Conservation (phyloP, 92 coral and sea anemone species). For the Pocillopora grandis region DNA sequence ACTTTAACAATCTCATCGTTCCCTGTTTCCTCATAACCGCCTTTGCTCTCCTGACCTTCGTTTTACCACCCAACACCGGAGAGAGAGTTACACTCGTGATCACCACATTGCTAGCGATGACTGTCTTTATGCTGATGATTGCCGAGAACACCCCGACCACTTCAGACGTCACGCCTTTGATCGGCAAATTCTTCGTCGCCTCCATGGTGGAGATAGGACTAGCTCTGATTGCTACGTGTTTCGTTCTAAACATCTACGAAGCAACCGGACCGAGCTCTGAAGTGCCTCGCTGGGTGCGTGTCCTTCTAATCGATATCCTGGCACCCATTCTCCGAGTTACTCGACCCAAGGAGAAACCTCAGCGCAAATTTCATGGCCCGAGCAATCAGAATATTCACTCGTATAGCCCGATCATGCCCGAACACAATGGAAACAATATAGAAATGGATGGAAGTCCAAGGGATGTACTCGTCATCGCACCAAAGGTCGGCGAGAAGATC, state of each 20-base stretch:
- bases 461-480: constrained; percentile 84
- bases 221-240: constrained; percentile 91
- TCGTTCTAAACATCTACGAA: constrained; percentile 89
- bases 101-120: constrained; percentile 95
- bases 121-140: constrained; percentile 97
- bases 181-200: constrained; percentile 97
- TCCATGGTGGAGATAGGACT: constrained; percentile 97
- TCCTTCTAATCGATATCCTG: constrained; percentile 70
- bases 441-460: constrained; percentile 59
- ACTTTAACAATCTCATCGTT: constrained; percentile 92
- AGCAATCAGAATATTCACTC: constrained; percentile 46
- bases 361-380: constrained; percentile 50
- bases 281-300: constrained; percentile 84
- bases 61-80: constrained; percentile 96
- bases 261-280: constrained; percentile 79
- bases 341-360: constrained; percentile 63
- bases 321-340: constrained; percentile 86
- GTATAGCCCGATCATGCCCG: constrained; percentile 63
- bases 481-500: constrained; percentile 72
- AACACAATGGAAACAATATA: constrained; percentile 61
- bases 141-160: constrained; percentile 99
- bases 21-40: constrained; percentile 97
- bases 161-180: constrained; percentile 95
- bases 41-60: constrained; percentile 92
- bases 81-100: constrained; percentile 98